Evolutionary conservation across 2,888 invertebrate species (phyloP), one percentile per base, ranked within the genome.

Genomic region (Eupithecia subumbrata): DNA sequence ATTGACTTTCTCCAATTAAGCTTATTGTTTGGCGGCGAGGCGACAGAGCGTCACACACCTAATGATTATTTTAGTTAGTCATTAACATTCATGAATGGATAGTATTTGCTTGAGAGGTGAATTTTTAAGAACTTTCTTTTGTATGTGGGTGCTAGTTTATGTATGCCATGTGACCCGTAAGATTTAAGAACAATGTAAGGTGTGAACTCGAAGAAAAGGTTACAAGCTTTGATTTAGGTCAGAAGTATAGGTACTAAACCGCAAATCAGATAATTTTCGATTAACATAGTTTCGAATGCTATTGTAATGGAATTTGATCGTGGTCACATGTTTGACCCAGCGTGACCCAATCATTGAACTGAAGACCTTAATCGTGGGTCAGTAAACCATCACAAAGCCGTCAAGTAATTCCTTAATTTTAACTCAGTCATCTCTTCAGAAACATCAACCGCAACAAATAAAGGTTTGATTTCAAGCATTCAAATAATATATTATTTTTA

Each of bases 1-100:
- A 75, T 83, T 45, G 75, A 81, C 87, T 87, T 87, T 87, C 87
- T 82, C 86, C 84, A 82, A 84, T 84, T 82, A 85, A 72, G 70
- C 73, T 82, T 79, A 85, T 86, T 85, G 86, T 86, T 87, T 85
- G 85, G 67, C 60, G n/a, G 79, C 48, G 74, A 80, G 79, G 75
- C 81, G 81, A 77, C 80, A 69, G 69, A 66, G 80, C 81, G 73
- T 79, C 79, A 79, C 76, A 69, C 69, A 75, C 64, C 64, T 73
- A 79, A 80, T 80, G 68, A 85, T 82, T 80, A 81, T 80, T 78
- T 79, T 77, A 69, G 56, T 78, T 76, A 45, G 66, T 79, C 78
- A 84, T 82, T 80, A 79, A 83, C 83, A 81, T 82, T 81, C 79
- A 82, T 82, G 80, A 81, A 75, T 76, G 76, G 75, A 72, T 81